Evolutionary conservation across 2,888 invertebrate species (phyloP).

Genomic region (Aelia acuminata): DNA sequence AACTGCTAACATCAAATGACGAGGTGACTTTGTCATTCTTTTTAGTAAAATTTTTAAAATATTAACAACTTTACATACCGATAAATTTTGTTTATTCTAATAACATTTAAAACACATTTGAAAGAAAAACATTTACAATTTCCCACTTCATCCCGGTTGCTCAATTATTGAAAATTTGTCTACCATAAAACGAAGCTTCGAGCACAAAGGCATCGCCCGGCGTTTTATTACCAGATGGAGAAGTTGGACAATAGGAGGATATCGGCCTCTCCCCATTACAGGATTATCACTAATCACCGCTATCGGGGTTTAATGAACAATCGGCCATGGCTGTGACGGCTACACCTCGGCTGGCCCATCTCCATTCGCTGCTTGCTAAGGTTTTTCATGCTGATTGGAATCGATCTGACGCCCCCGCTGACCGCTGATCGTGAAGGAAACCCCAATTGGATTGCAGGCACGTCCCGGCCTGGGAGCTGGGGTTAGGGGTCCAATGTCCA

Average conservation of each 20-base stretch:
- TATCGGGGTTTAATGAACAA: constrained; percentile 7
- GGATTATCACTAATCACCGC: constrained; percentile 10
- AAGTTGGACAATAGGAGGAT: neutral
- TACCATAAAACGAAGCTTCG: neutral
- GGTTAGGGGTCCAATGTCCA: constrained; percentile 10
- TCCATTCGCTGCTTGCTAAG: neutral
- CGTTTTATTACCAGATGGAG: neutral
- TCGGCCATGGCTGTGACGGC: neutral
- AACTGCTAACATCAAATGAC: too few species aligned
- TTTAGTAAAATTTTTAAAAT: too few species aligned
- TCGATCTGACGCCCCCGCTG: neutral
- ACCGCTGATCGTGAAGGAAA: neutral
- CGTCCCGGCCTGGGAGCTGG: neutral
- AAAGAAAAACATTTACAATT: neutral
- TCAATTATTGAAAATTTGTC: neutral
- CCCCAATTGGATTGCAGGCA: neutral
- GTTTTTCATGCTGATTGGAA: constrained; percentile 37
- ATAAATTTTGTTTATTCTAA: too few species aligned
- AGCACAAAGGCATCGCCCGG: neutral
- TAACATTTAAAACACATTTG: neutral
- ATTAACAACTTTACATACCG: too few species aligned
- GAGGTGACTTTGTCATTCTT: too few species aligned
- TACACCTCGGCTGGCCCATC: neutral
- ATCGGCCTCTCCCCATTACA: neutral
- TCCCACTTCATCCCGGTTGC: neutral